Conservation (phyloP, 2,797 vertebrate species). For the Danio choprae region DNA sequence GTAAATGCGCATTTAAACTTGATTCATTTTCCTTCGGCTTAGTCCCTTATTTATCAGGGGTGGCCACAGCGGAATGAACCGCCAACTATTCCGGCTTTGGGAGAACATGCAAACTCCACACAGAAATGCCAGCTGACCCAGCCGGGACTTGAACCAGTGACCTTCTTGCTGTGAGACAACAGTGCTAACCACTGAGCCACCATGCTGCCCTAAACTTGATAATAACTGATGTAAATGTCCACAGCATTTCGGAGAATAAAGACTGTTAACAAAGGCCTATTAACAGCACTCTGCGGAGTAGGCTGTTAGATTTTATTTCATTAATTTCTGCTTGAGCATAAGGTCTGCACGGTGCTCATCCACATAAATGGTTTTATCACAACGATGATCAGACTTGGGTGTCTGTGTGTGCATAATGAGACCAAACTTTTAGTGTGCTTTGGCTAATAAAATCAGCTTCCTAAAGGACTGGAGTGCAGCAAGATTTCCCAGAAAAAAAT, state of each 20-base stretch:
- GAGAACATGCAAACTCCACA: too few species aligned
- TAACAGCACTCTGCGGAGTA: constrained; percentile 33
- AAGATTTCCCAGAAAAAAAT: neutral
- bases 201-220: constrained; percentile 6
- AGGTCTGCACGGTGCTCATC: neutral
- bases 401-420: constrained; percentile 16
- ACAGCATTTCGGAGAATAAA: neutral
- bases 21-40: too few species aligned
- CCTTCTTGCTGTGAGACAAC: too few species aligned
- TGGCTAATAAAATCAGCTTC: constrained; percentile 23
- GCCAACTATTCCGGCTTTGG: too few species aligned
- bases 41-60: too few species aligned
- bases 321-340: constrained; percentile 49
- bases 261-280: constrained; percentile 49
- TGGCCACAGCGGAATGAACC: too few species aligned
- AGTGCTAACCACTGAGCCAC: too few species aligned
- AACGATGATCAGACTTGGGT: neutral
- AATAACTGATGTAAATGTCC: neutral
- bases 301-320: constrained; percentile 55
- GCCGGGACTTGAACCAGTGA: too few species aligned
- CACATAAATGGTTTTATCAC: neutral
- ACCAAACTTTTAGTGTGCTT: constrained; percentile 9
- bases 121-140: too few species aligned
- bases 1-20: neutral
- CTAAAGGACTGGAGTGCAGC: neutral